Base-by-base conservation (phyloP, 30 jellyfish, hydroid and myxozoan species). In the Nemopilema nomurai region DNA sequence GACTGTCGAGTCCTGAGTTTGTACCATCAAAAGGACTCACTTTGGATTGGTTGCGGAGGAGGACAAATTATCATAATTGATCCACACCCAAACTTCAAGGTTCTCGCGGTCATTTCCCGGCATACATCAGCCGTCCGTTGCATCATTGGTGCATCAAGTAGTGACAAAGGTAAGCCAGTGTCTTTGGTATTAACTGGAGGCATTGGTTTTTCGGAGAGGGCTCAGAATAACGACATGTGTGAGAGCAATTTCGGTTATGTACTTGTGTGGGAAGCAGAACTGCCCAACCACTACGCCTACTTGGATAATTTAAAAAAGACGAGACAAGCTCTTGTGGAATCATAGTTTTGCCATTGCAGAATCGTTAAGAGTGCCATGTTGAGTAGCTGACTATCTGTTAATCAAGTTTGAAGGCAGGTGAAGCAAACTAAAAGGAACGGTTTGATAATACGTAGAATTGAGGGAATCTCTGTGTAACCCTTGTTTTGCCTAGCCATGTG, bases 21-120 rank as follows among this genome's bases (percentile, higher is more conserved):
- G 22, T 76, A 82, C 67, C 90, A 80, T 18, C 76, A 81, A 21
- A 69, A 62, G 22, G 82, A 71, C 41, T 86, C 93, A 18, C 67
- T 93, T 21, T 93, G 98, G 98, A 49, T 93, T 32, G 98, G 98
- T 26, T 74, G 93, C 29, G 97, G 96, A 26, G 91, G 96, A 31
- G 98, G 98, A 0, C 96, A 93, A 41, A 81, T 93, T 24, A 71
- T 93, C 69, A 51, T 93, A 1, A 77, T 79, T 9, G 94, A 91
- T 51, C 89, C 87, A 26, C 41, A 71, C 22, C 67, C 32, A 27
- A 69, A 53, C 51, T 86, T 77, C 63, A 49, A 74, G 41, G 84
- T 69, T 20, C 77, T 91, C 8, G 87, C 96, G 1, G 89, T 87
- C 16, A 23, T 91, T 49, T 57, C 86, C 62, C 69, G 98, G 41